Evolutionary conservation across 2,888 invertebrate species (phyloP), one percentile per base, ranked within the genome.

Genomic region (Agapostemon virescens): DNA sequence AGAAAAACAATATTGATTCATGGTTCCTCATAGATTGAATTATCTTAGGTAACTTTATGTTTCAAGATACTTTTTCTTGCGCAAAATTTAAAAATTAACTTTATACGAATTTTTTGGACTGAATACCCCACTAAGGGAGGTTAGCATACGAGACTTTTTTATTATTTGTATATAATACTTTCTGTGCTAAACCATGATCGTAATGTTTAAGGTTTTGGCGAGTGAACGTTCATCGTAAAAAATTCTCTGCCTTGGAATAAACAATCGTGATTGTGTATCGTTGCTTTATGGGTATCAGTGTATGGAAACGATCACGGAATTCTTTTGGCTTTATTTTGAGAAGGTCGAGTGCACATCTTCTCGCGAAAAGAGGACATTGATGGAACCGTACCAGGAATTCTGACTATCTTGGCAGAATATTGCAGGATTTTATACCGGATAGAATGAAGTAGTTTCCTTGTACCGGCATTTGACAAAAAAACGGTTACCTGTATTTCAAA

Each of bases 161-260:
- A n/a, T n/a, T n/a, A n/a, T n/a, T 42, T 64, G 69, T 78, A 75
- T 78, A 75, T 55, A 72, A 36, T 76, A 38, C 58, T 42, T 64
- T 70, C 74, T 73, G 42, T 55, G n/a, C 67, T 74, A 82, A 75
- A 76, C 70, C 71, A 69, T 77, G 77, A 81, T 81, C 78, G 80
- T 84, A 85, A 81, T 80, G 55, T 64, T 33, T 7, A 33, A 55
- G 70, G 23, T 9, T 49, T 17, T 11, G 23, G 11, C 23, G 23
- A 23, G 23, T 52, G 52, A 23, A 45, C 68, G 30, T 69, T 67
- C 69, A 49, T 40, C 70, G 68, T 49, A 45, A 70, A 55, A 30
- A 26, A 75, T 66, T 33, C 64, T 74, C 49, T 13, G 9, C 13
- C 45, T 6, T 42, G 30, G 78, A 78, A 49, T 70, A 75, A 66